Conservation (phyloP, 2,113 vertebrate species). For the Phylloscopus trochiloides region DNA sequence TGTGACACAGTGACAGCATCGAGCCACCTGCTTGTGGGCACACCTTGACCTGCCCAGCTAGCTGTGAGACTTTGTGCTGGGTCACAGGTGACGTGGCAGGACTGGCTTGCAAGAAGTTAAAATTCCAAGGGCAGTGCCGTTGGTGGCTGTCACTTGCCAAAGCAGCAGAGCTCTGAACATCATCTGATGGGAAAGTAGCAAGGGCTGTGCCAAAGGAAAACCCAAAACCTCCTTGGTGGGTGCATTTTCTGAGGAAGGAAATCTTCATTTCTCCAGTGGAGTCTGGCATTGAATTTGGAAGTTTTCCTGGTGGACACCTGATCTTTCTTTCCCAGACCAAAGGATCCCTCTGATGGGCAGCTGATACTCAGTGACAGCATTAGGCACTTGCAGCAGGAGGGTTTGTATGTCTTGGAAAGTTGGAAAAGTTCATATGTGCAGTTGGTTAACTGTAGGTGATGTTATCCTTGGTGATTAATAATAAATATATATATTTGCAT, state of each 20-base stretch:
- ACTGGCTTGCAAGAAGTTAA: not conserved
- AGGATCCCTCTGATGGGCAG: not conserved
- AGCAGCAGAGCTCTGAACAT: not conserved
- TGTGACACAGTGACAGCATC: not conserved
- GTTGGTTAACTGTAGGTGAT: not conserved
- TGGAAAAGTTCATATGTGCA: not conserved
- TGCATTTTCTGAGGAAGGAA: not conserved
- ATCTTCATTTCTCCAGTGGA: not conserved
- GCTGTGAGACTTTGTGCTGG: not conserved
- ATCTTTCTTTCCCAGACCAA: not conserved
- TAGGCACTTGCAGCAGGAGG: not conserved
- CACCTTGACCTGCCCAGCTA: not conserved
- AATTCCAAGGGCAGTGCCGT: not conserved
- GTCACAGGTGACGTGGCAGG: not conserved
- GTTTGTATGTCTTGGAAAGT: not conserved
- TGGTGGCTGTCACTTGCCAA: not conserved
- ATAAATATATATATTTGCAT: not conserved
- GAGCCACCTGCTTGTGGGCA: not conserved
- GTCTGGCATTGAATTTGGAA: not conserved
- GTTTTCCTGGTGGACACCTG: not conserved
- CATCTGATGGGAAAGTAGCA: not conserved
- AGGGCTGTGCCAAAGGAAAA: not conserved
- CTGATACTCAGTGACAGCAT: not conserved
- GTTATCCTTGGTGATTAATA: not conserved
- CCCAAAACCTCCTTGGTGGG: fast-evolving